Percentiles rank a stretch among this genome's conserved stretches.
Conservation (phyloP, 1,140 invertebrate genomes). For the Drosophila biarmipes region DNA sequence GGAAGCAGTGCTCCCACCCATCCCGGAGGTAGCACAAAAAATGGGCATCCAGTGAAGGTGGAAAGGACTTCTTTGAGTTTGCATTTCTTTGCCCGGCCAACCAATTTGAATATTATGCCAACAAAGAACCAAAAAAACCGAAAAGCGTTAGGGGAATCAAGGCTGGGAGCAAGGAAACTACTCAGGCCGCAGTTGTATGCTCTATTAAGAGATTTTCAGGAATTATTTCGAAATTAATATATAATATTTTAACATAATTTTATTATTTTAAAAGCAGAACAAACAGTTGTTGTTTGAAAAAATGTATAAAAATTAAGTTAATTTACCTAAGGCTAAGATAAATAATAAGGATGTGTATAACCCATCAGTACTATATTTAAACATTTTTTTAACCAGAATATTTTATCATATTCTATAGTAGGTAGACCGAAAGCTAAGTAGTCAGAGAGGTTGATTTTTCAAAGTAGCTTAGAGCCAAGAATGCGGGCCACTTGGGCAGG, state of each 20-base stretch:
- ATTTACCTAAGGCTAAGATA: no score
- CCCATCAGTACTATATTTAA: no score
- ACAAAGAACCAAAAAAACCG: conserved; percentile 25
- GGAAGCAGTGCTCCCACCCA: conserved; percentile 17
- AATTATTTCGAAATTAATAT: background rate
- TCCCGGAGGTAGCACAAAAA: conserved; percentile 29
- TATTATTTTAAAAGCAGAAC: no score
- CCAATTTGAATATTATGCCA: conserved; percentile 74
- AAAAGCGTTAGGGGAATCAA: background rate
- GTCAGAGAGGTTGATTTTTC: conserved; percentile 1
- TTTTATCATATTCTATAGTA: no score
- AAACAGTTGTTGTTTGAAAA: no score
- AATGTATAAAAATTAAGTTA: no score
- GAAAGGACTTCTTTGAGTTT: conserved; percentile 71
- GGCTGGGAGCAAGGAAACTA: background rate
- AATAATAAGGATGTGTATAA: no score
- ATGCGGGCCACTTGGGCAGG: conserved; percentile 7
- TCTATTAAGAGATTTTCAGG: conserved; percentile 4
- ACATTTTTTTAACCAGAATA: no score
- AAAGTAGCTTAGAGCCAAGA: conserved; percentile 5
- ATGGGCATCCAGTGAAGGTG: conserved; percentile 34
- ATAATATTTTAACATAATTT: no score
- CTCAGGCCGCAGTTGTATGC: conserved; percentile 6
- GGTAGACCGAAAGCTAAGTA: background rate
- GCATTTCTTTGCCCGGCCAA: conserved; percentile 73